Base-by-base conservation (phyloP, 2,888 invertebrate genomes). In the Cataglyphis albicans region DNA sequence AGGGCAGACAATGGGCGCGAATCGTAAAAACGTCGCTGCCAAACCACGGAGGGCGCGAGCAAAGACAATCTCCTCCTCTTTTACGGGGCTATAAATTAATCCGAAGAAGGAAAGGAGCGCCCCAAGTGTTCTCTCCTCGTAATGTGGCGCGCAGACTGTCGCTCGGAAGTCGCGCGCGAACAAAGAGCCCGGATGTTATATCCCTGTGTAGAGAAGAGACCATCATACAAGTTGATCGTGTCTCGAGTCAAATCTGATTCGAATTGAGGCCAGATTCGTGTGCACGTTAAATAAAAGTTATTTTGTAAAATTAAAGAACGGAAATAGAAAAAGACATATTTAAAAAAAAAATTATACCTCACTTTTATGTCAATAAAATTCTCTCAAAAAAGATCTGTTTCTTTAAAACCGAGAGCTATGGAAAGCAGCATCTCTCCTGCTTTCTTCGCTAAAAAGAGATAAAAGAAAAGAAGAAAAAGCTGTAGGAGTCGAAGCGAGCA, bases 31-130 rank as follows among this genome's bases (percentile, higher is more conserved):
- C 90, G 92, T 92, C 92, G 88, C 86, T 89, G 88, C 86, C 93
- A 92, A 93, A 92, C 92, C 91, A 86, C 90, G 88, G 84, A 81
- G 80, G 88, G 87, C 85, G 87, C 89, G 89, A 87, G 84, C 87
- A 87, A 87, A 91, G 91, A 92, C 92, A 91, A 92, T 92, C 91
- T 91, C 88, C 86, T 86, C 84, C 89, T 90, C 84, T 91, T 91
- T 92, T 93, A 93, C 91, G 91, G 90, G 87, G 88, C 88, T 86
- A 90, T 93, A 93, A 93, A 93, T 93, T 93, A 91, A 92, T 92
- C 90, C 90, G 85, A 67, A 67, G 85, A 81, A 80, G 83, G 82
- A 73, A 65, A 75, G 83, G 75, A 88, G 83, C 81, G 65, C 82
- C 88, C 87, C 87, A 80, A 89, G 90, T 89, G 90, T 88, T 90